phyloP scores from a whole-genome alignment of 92 coral and sea anemone species.

The Bergia puertoricense region DNA sequence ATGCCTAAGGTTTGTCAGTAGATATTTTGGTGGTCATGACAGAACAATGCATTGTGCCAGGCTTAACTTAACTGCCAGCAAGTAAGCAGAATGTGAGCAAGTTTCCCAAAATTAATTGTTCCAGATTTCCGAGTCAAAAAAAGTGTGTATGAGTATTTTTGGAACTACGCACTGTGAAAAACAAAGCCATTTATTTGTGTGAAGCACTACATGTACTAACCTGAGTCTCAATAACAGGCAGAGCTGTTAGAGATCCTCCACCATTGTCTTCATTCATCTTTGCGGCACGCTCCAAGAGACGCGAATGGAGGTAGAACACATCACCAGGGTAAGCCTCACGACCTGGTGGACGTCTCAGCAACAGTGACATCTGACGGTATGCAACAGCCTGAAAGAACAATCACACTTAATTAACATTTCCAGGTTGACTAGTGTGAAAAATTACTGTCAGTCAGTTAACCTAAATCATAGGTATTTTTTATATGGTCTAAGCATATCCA shows the following conservation, averaged over 20 bases:
- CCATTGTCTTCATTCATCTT: conserved; percentile 96
- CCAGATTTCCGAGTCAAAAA: too few relatives aligned
- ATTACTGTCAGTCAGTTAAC: too few relatives aligned
- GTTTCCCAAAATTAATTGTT: too few relatives aligned
- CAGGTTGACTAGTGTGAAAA: too few relatives aligned
- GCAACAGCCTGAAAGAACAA: conserved; percentile 86
- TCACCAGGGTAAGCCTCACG: conserved; percentile 99
- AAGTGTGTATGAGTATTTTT: too few relatives aligned
- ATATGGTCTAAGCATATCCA: too few relatives aligned
- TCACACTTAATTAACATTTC: neutral
- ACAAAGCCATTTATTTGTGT: neutral
- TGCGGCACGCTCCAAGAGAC: conserved; percentile 98
- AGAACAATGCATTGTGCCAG: too few relatives aligned
- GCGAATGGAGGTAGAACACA: conserved; percentile 99
- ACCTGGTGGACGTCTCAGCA: conserved; percentile 99
- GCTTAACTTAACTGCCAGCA: too few relatives aligned
- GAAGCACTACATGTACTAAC: conserved; percentile 33
- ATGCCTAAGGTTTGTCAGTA: too few relatives aligned
- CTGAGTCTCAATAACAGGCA: conserved; percentile 99
- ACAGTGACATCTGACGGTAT: conserved; percentile 99
- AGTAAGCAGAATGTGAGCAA: too few relatives aligned
- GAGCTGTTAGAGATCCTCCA: conserved; percentile 97
- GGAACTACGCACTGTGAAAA: neutral
- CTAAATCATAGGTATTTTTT: too few relatives aligned
- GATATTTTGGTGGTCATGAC: too few relatives aligned